These are phyloP conservation scores for Synodontis membranacea DNA, from an alignment of 2,113 vertebrate species.

Conservation along the genomic window DNA sequence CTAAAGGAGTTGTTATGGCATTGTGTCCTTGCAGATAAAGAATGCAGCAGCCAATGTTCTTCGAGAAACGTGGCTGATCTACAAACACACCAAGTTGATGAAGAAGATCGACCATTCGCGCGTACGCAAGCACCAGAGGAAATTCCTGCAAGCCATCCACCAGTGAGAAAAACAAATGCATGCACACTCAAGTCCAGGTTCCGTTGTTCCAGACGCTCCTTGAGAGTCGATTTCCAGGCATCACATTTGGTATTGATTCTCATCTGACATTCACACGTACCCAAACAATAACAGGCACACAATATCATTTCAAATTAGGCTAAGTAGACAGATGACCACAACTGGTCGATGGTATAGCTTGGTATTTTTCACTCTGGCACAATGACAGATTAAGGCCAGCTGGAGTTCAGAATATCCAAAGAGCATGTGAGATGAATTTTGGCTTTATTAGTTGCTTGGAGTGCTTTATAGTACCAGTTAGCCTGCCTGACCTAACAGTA, in stretches of 20 bases:
- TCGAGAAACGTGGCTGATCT: slow-evolving; percentile 97
- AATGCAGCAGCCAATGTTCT: slow-evolving; percentile 95
- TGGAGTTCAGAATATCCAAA: slow-evolving; percentile 19
- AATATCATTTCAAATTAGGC: background rate
- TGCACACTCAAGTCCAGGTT: background rate
- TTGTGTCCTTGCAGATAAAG: slow-evolving; percentile 83
- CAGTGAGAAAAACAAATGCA: slow-evolving; percentile 79
- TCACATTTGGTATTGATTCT: background rate
- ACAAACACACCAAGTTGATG: slow-evolving; percentile 95
- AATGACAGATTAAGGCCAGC: background rate
- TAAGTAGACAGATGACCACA: background rate
- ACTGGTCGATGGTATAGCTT: background rate
- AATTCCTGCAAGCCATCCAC: slow-evolving; percentile 97
- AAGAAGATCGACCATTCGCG: slow-evolving; percentile 97
- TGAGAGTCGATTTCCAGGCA: background rate
- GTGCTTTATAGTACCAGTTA: slow-evolving; percentile 22
- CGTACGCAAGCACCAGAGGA: slow-evolving; percentile 95
- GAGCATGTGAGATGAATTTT: slow-evolving; percentile 7
- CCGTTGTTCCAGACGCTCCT: background rate
- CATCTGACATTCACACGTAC: background rate
- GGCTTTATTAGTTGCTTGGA: slow-evolving; percentile 1
- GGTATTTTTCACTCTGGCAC: background rate
- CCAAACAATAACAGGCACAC: background rate
- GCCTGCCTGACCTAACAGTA: slow-evolving; percentile 5
- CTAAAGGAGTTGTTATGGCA: slow-evolving; percentile 58